A percentile compares a stretch with the other conserved stretches of the same genome.
Conservation (phyloP, 2,113 vertebrate species). For the Alaudala cheleensis region DNA sequence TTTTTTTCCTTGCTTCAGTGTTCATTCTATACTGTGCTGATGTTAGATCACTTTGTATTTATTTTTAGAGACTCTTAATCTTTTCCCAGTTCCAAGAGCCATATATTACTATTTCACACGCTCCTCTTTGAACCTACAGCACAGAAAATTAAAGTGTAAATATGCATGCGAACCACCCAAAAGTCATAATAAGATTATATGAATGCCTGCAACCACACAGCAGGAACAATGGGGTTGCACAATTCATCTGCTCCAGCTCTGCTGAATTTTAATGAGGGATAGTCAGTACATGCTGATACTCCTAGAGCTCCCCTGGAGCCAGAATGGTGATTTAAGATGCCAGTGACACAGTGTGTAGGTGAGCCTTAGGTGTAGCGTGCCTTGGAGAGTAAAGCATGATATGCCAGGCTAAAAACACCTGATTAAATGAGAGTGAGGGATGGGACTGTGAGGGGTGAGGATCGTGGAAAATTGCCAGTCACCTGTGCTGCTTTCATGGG, state of each 20-base stretch:
- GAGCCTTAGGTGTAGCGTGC: neutral
- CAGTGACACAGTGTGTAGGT: neutral
- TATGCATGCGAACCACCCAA: neutral
- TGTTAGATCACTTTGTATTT: neutral
- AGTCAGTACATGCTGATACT: conserved; percentile 36
- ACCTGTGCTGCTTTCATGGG: neutral
- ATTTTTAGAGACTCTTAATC: neutral
- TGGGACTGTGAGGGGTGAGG: neutral
- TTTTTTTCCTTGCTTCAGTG: neutral
- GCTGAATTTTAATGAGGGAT: conserved; percentile 51
- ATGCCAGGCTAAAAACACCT: neutral
- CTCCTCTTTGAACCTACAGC: conserved; percentile 21
- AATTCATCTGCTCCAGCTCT: neutral
- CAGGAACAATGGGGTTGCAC: conserved; percentile 44
- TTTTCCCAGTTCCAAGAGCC: neutral
- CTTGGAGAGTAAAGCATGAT: neutral
- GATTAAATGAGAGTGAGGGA: neutral
- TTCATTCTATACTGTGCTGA: neutral
- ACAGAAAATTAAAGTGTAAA: conserved; percentile 32
- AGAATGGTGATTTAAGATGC: conserved; percentile 1
- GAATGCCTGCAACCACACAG: conserved; percentile 33
- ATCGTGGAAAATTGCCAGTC: neutral
- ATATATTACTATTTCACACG: neutral
- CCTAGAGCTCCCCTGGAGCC: conserved; percentile 18
- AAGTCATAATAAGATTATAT: conserved; percentile 36